A percentile compares a stretch with the other conserved stretches of the same genome.
Evolutionary conservation across 2,113 vertebrate species (phyloP).

Genomic region (Carollia perspicillata): DNA sequence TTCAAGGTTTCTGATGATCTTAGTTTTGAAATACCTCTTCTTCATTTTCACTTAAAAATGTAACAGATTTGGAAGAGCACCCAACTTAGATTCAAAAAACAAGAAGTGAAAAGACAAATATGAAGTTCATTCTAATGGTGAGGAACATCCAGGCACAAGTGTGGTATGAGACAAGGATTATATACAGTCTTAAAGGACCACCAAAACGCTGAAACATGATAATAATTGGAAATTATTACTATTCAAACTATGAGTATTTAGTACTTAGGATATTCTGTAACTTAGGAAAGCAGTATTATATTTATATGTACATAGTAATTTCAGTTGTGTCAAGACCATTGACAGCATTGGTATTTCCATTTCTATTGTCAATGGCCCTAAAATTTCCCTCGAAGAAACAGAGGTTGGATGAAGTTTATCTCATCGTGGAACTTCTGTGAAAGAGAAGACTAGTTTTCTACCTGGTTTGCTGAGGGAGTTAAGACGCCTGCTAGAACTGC

Average conservation of each 20-base stretch:
- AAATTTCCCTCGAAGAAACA: background rate
- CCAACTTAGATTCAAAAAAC: background rate
- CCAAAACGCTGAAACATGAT: background rate
- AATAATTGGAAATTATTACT: background rate
- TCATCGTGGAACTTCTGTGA: background rate
- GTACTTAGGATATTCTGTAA: background rate
- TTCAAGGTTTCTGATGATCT: background rate
- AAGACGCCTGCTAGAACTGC: background rate
- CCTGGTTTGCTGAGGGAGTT: background rate
- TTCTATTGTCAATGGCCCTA: background rate
- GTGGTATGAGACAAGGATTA: background rate
- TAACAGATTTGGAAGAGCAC: background rate
- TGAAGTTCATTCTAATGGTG: background rate
- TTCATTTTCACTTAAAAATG: background rate
- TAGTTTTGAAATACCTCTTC: background rate
- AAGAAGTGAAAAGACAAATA: background rate
- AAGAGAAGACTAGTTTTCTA: background rate
- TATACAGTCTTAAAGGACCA: background rate
- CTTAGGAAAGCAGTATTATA: background rate
- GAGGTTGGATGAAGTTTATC: background rate
- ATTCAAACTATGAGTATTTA: background rate
- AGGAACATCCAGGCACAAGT: background rate
- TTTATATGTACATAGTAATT: background rate
- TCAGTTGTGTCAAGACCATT: background rate
- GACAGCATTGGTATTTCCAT: background rate